phyloP scores from a whole-genome alignment of 2,888 invertebrate genomes.

The Craniophora ligustri region DNA sequence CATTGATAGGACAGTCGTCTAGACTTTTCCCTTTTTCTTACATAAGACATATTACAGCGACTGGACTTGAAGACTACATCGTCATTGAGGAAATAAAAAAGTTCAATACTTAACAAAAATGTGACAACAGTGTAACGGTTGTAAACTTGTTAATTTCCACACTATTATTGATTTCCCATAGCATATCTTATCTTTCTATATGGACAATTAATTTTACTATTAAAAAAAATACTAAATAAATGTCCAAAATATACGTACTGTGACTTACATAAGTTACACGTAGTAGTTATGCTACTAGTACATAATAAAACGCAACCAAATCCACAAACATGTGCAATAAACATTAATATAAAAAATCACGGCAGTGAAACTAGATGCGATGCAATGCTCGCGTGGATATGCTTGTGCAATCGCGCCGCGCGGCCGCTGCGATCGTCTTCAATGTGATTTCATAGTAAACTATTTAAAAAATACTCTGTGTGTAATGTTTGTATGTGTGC shows the following conservation, averaged over 20 bases:
- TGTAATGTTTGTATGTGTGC: background rate
- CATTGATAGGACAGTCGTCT: too few relatives aligned
- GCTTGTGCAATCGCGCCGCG: constrained; percentile 27
- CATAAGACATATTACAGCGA: too few relatives aligned
- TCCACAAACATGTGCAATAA: constrained; percentile 10
- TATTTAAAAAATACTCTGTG: constrained; percentile 21
- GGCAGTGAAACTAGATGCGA: constrained; percentile 31
- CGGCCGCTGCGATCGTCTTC: constrained; percentile 10
- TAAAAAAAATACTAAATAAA: too few relatives aligned
- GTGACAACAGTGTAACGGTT: too few relatives aligned
- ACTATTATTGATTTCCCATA: too few relatives aligned
- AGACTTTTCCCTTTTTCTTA: too few relatives aligned
- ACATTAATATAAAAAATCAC: constrained; percentile 24
- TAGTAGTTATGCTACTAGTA: background rate
- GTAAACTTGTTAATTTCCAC: too few relatives aligned
- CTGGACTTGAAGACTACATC: too few relatives aligned
- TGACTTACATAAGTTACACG: background rate
- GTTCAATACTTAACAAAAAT: too few relatives aligned
- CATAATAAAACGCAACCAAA: constrained; percentile 1
- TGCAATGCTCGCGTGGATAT: constrained; percentile 14
- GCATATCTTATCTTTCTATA: too few relatives aligned
- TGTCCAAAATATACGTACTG: background rate
- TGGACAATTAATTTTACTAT: too few relatives aligned
- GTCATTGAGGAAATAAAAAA: too few relatives aligned
- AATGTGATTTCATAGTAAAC: constrained; percentile 29